Base-by-base conservation (phyloP, 2,113 vertebrate genomes). In the Zapornia atra region DNA sequence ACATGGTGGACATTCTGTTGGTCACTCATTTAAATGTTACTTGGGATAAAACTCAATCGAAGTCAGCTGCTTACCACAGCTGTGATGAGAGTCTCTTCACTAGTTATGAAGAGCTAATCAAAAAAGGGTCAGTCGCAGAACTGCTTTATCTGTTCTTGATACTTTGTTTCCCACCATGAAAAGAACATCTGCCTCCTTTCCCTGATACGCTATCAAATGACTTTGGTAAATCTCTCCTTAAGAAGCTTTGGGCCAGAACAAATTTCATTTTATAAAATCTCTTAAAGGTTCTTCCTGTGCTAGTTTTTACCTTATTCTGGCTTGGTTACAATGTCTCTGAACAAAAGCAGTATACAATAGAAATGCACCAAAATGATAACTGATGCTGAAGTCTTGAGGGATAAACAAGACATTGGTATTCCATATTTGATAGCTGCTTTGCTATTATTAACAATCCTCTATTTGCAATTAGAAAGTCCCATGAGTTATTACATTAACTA, bases 1-100 rank as follows among this genome's bases (percentile, higher is more conserved):
- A 25, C 25, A 15, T 0, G 0, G 18, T 40, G 61, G 24, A 20
- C 9, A 0, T 44, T 53, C 65, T 60, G 12, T 82, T n/a, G 12
- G 42, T 44, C 17, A 15, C 12, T 34, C 51, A n/a, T 79, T 69
- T 44, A 82, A 57, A 26, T 0, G 0, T 60, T 94, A 22, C 24
- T 31, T 79, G 69, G 17, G 11, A 36, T 53, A 61, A 90, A 57
- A 21, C 26, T 80, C 42, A 33, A 2, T 75, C 29, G 29, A 18
- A 65, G 31, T 70, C 46, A 57, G 48, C 16, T 46, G 29, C 20
- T 46, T 54, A 42, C 22, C 56, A 66, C 22, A 21, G 29, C 11
- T 68, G 0, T 48, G 29, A 33, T 42, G 24, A 56, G 18, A 82
- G 1, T 20, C 11, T 68, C 53, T 80, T 20, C 18, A 4, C 83